Percentiles rank a stretch among this genome's conserved stretches.
phyloP scores from a whole-genome alignment of 2,888 invertebrate species.

The Epsilonema sp. region DNA sequence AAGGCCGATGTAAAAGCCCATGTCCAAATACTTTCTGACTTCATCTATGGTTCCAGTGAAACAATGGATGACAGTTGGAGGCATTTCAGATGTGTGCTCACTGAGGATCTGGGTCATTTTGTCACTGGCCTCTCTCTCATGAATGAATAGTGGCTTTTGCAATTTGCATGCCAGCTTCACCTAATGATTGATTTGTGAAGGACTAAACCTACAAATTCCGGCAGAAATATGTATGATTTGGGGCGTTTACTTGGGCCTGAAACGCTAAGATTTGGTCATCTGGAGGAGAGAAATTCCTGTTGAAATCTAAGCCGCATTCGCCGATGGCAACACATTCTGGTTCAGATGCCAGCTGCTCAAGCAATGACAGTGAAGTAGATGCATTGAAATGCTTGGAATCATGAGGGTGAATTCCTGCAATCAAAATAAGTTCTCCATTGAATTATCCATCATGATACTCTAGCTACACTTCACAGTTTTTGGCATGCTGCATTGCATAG shows the following conservation, averaged over 20 bases:
- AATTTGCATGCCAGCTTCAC: conserved; percentile 63
- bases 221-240: too few species aligned
- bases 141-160: conserved; percentile 65
- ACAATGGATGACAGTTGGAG: conserved; percentile 69
- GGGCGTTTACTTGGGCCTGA: conserved; percentile 45
- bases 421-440: background rate
- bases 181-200: too few species aligned
- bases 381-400: conserved; percentile 72
- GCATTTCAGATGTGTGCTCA: conserved; percentile 40
- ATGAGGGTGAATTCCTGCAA: conserved; percentile 66
- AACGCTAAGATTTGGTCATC: conserved; percentile 65
- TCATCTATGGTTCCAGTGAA: conserved; percentile 72
- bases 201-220: too few species aligned
- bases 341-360: conserved; percentile 52
- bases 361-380: conserved; percentile 40
- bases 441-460: background rate
- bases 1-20: conserved; percentile 63
- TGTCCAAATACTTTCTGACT: conserved; percentile 57
- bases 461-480: too few species aligned
- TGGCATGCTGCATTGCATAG: too few species aligned
- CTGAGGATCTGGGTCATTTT: conserved; percentile 55
- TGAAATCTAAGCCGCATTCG: conserved; percentile 81
- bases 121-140: conserved; percentile 72
- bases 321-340: conserved; percentile 79
- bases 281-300: conserved; percentile 77